phyloP scores from a whole-genome alignment of 2,113 vertebrate genomes.

The Heterochromis multidens region DNA sequence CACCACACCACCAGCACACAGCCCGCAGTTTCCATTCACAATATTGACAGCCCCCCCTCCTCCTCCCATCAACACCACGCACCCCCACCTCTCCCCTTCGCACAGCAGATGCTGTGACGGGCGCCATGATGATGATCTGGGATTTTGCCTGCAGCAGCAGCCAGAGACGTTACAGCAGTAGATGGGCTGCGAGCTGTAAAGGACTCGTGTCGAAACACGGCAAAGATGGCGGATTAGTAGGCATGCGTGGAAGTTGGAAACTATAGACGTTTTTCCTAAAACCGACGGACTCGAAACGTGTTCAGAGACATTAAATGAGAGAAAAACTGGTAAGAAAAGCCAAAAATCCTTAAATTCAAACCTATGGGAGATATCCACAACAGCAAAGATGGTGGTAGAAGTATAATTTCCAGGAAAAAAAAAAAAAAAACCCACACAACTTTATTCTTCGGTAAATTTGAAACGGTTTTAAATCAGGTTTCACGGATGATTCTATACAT shows the following conservation, averaged over 20 bases:
- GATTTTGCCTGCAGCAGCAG: constrained; percentile 73
- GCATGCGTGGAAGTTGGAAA: constrained; percentile 25
- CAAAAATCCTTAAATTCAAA: neutral
- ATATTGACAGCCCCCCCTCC: constrained; percentile 45
- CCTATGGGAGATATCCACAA: neutral
- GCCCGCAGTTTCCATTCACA: constrained; percentile 71
- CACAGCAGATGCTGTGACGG: constrained; percentile 71
- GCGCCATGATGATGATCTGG: constrained; percentile 78
- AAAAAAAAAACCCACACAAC: too few relatives aligned
- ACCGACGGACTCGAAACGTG: fast-evolving
- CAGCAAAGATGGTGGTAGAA: neutral
- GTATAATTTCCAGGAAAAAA: fast-evolving
- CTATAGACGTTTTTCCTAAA: neutral
- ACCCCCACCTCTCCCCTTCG: constrained; percentile 35
- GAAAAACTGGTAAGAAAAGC: neutral
- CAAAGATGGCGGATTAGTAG: constrained; percentile 38
- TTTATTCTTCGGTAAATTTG: too few relatives aligned
- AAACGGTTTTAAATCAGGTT: neutral
- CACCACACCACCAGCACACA: constrained; percentile 41
- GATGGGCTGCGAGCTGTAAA: neutral
- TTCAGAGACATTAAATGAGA: fast-evolving
- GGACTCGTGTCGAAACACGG: neutral
- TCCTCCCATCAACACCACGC: neutral
- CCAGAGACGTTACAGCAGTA: neutral
- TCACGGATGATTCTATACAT: neutral